A percentile compares a stretch with the other conserved stretches of the same genome.
These are phyloP conservation scores for Harpagifer antarcticus DNA, from an alignment of 2,797 vertebrate genomes.

Conservation along the genomic window DNA sequence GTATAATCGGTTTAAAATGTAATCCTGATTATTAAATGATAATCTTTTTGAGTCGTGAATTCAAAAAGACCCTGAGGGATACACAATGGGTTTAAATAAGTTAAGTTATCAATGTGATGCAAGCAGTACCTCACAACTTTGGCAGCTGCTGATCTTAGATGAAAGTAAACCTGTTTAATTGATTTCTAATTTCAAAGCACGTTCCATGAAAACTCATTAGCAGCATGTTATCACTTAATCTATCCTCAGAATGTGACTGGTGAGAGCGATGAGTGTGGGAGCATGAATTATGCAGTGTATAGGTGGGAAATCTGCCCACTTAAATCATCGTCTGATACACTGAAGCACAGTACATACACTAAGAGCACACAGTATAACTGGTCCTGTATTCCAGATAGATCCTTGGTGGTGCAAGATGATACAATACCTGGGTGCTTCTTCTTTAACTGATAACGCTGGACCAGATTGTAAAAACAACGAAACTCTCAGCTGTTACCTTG, in stretches of 20 bases:
- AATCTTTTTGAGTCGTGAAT: not conserved
- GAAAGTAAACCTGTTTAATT: constrained; percentile 19
- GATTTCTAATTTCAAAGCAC: constrained; percentile 36
- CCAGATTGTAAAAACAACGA: not conserved
- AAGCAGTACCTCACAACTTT: constrained; percentile 9
- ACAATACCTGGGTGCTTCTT: not conserved
- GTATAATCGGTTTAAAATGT: not conserved
- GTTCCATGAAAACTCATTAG: constrained; percentile 64
- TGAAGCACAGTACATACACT: constrained; percentile 28
- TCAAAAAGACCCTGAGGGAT: not conserved
- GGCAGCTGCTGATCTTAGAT: constrained; percentile 36
- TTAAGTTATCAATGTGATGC: constrained; percentile 3
- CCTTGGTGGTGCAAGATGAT: not conserved
- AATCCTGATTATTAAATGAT: not conserved
- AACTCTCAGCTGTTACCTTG: no score
- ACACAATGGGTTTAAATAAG: constrained; percentile 7
- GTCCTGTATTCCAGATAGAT: not conserved
- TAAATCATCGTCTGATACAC: constrained; percentile 36
- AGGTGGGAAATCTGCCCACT: constrained; percentile 49
- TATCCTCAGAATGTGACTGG: constrained; percentile 31
- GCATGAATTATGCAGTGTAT: constrained; percentile 60
- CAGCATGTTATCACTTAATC: constrained; percentile 55
- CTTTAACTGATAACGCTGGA: not conserved
- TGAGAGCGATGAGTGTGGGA: constrained; percentile 45
- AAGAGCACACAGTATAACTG: constrained; percentile 21